These are phyloP conservation scores for Lampris megalopsis DNA, from an alignment of 2,113 vertebrate genomes.

Conservation along the genomic window DNA sequence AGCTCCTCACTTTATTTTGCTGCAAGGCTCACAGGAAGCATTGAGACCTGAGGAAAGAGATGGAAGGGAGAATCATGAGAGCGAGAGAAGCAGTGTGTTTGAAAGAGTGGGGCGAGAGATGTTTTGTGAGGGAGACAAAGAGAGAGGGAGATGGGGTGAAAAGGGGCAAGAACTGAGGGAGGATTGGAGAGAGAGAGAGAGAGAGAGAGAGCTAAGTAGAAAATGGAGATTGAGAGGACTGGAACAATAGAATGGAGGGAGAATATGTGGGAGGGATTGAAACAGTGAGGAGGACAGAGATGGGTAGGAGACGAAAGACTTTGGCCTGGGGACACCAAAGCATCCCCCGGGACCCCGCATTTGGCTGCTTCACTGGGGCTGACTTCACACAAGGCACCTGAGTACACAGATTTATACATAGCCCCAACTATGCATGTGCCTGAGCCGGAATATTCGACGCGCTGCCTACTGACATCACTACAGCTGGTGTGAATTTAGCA, in stretches of 20 bases:
- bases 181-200: background rate
- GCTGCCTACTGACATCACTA: constrained; percentile 82
- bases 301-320: constrained; percentile 58
- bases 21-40: constrained; percentile 14
- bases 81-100: constrained; percentile 12
- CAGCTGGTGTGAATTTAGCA: constrained; percentile 83
- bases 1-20: background rate
- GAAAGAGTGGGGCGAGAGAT: background rate
- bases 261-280: constrained; percentile 19
- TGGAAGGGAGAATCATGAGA: background rate
- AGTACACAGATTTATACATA: constrained; percentile 84
- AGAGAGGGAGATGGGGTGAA: background rate
- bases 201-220: constrained; percentile 23
- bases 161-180: too few relatives aligned
- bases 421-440: constrained; percentile 59
- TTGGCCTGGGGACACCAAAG: constrained; percentile 60
- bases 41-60: constrained; percentile 34
- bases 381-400: constrained; percentile 84
- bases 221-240: constrained; percentile 1
- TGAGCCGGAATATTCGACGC: constrained; percentile 78
- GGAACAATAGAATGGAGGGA: constrained; percentile 33
- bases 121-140: background rate
- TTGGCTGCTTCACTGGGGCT: constrained; percentile 70
- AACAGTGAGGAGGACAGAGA: constrained; percentile 57
- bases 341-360: constrained; percentile 67